Conservation (phyloP, 2,797 vertebrate genomes). For the Pseudocheirus occidentalis region DNA sequence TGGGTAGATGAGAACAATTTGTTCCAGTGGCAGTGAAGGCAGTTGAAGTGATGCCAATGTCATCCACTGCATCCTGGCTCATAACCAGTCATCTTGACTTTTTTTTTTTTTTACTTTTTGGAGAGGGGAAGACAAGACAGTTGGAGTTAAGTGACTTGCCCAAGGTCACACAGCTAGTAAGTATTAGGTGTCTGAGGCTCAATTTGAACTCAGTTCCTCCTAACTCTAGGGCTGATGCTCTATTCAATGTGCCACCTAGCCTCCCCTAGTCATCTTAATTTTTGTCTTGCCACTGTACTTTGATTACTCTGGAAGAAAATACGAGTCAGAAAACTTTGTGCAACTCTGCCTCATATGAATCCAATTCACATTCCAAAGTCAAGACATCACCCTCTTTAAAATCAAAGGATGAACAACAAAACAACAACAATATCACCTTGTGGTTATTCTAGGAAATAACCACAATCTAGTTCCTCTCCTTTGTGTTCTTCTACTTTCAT, state of each 20-base stretch:
- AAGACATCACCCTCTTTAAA: neutral
- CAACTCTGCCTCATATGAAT: neutral
- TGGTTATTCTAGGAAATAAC: neutral
- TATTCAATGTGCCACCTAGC: too few species aligned
- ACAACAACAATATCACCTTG: neutral
- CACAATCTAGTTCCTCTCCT: neutral
- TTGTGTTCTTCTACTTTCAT: neutral
- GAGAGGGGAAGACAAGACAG: too few species aligned
- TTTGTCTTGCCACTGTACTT: neutral
- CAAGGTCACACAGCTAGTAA: too few species aligned
- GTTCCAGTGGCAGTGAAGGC: neutral
- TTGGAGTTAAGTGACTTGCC: too few species aligned
- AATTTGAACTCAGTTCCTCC: too few species aligned
- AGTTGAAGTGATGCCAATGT: neutral
- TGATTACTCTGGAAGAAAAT: neutral
- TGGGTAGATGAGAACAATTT: neutral
- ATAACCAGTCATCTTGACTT: neutral
- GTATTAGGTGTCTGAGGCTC: too few species aligned
- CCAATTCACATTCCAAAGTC: neutral
- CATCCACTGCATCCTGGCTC: neutral
- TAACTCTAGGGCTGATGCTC: too few species aligned
- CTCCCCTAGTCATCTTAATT: neutral
- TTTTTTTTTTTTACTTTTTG: neutral
- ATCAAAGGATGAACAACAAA: neutral
- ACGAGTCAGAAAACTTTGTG: neutral